Evolutionary conservation across 1,140 invertebrate genomes (phyloP), one percentile per base, ranked within the genome.

Genomic region (Drosophila sp.): DNA sequence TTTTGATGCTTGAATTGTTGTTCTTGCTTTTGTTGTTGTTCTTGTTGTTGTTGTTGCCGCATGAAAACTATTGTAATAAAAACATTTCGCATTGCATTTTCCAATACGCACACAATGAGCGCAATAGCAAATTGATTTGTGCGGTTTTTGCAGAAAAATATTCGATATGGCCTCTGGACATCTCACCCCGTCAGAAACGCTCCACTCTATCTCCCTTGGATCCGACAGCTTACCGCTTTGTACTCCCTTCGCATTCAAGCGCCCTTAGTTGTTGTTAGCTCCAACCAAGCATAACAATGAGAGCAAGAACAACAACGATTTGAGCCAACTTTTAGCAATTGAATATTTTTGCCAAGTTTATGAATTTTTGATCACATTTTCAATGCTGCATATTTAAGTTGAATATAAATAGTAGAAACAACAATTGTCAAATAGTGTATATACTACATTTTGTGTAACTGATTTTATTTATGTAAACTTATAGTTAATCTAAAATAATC

Each of bases 101-200:
- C 60, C 56, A 64, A 75, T 65, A 55, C 61, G 54, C 66, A 79
- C 10, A 27, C 82, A 82, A 75, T 85, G 67, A 85, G 57, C 68
- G 54, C 60, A 72, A 76, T 79, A 72, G 84, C 70, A 79, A 85
- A 86, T 86, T 87, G 79, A 86, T 87, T 86, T 86, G 83, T 83
- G 83, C 68, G 83, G 83, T 87, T 82, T 50, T 73, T 50, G 62
- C 30, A 38, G 60, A 80, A 69, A 80, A 71, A 77, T 73, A 55
- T 38, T 33, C 25, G 44, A 58, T 25, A 38, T 38, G 32, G 17
- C 33, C 23, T 44, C 70, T 72, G 38, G 35, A 27, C 70, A 38
- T 11, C 35, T 8, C 35, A 10, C 10, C 33, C 33, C 33, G 10
- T 35, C 33, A 35, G 33, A 33, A 33, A 33, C 1, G 1, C 32